Evolutionary conservation across 2,797 vertebrate species (phyloP), one percentile per base, ranked within the genome.

Genomic region (Morelia viridis): DNA sequence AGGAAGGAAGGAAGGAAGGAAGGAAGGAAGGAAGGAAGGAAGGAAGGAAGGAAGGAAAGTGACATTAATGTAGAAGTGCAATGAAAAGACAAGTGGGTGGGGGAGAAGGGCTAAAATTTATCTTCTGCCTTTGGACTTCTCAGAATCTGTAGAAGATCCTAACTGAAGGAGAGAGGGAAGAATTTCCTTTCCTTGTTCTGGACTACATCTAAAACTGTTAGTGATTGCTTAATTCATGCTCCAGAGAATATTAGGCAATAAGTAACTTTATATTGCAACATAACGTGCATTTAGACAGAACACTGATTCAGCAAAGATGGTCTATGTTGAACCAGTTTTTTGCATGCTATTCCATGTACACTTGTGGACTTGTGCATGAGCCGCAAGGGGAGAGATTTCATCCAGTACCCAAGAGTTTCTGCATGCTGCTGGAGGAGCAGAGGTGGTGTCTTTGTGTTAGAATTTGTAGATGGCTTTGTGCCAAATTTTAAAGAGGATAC

Each of bases 291-390:
- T 50, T 60, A 85, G 5, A 10, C 13, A 64, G 50, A 8, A 15
- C 61, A 65, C 31, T 31, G 53, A 56, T 65, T 3, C 9, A 62
- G 9, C 58, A 64, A 56, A 26, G 50, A 53, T 10, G 35, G 9
- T 84, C 50, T 15, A 76, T 57, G 7, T 56, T 62, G 56, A 76
- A 80, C 50, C 28, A 87, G 41, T 41, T 56, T 87, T 62, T 87
- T 92, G 92, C 92, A 92, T 90, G 88, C 64, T 86, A 5, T 83
- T 83, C 22, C 64, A 28, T 53, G 64, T 57, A 64, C 28, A 84
- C 10, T n/a, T 89, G 41, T 87, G 46, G 46, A 28, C 46, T 11
- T 24, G 53, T 90, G 65, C 13, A 71, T 87, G 57, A 19, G 13
- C 22, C 61, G 56, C 62, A 87, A 35, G 2, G 64, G 64, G 13